Evolutionary conservation across 1,140 invertebrate genomes (phyloP).

Genomic region (Riptortus pedestris): DNA sequence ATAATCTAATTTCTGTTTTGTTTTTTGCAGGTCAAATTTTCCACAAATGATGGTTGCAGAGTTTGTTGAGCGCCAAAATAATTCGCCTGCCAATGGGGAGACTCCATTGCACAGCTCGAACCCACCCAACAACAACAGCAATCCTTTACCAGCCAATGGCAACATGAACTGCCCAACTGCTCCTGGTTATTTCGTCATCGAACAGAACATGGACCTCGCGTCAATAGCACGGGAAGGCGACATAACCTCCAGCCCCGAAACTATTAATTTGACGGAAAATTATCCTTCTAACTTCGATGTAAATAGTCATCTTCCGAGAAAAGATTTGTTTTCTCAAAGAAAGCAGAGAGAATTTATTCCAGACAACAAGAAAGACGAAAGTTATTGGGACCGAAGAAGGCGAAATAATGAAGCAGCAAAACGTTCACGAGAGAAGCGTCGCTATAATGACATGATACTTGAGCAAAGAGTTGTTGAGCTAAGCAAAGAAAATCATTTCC

Average conservation of each 20-base stretch:
- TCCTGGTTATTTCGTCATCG: conserved; percentile 33
- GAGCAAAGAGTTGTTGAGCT: conserved; percentile 88
- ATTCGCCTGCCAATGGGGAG: conserved; percentile 55
- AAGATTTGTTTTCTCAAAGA: conserved; percentile 71
- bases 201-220: conserved; percentile 33
- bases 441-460: conserved; percentile 93
- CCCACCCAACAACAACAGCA: conserved; percentile 30
- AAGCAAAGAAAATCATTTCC: conserved; percentile 85
- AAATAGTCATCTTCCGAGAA: conserved; percentile 43
- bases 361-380: conserved; percentile 92
- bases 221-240: conserved; percentile 33
- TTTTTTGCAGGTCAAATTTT: conserved; percentile 8
- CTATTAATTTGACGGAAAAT: conserved; percentile 32
- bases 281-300: conserved; percentile 42
- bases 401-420: conserved; percentile 95
- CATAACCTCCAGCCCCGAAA: conserved; percentile 22
- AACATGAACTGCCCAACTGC: conserved; percentile 28
- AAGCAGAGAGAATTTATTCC: conserved; percentile 95
- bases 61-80: conserved; percentile 61
- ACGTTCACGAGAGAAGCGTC: conserved; percentile 83
- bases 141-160: background rate
- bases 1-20: background rate
- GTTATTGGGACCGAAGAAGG: conserved; percentile 89
- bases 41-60: conserved; percentile 67
- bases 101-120: conserved; percentile 38